Percentiles rank a stretch among this genome's conserved stretches.
These are phyloP conservation scores for Coilia nasus DNA, from an alignment of 2,797 vertebrate species.

Conservation along the genomic window DNA sequence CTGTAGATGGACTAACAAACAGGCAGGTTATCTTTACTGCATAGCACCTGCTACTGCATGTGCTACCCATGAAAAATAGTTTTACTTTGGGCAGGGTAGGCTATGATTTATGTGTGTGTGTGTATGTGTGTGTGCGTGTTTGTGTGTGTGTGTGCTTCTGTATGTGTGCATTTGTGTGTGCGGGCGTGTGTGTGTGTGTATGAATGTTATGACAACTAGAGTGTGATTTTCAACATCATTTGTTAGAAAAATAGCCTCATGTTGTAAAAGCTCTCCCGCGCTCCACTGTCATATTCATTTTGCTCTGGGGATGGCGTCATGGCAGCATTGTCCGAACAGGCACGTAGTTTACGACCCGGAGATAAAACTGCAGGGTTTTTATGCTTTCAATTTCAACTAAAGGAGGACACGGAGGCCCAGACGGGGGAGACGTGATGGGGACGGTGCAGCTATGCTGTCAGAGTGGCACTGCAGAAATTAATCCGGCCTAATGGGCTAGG, in stretches of 20 bases:
- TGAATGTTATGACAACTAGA: not conserved
- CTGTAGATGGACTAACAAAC: too few species aligned
- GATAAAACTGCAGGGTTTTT: not conserved
- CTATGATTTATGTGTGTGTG: not conserved
- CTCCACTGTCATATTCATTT: not conserved
- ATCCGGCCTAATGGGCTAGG: not conserved
- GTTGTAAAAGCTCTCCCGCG: not conserved
- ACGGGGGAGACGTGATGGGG: not conserved
- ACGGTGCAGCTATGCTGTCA: not conserved
- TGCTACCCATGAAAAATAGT: not conserved
- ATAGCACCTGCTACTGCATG: not conserved
- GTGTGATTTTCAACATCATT: conserved; percentile 10
- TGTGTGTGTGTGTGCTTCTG: not conserved
- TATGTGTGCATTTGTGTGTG: conserved; percentile 7
- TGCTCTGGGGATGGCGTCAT: conserved; percentile 16
- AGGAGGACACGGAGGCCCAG: not conserved
- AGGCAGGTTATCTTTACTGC: too few species aligned
- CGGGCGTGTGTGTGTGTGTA: not conserved
- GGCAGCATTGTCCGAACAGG: not conserved
- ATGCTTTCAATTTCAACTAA: not conserved
- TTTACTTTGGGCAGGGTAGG: not conserved
- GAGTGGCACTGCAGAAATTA: not conserved
- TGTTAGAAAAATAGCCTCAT: not conserved
- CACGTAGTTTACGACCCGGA: not conserved
- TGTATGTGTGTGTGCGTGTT: too few species aligned